These are phyloP conservation scores for Tenthredo scrophulariae DNA, from an alignment of 2,888 invertebrate genomes.

Conservation along the genomic window DNA sequence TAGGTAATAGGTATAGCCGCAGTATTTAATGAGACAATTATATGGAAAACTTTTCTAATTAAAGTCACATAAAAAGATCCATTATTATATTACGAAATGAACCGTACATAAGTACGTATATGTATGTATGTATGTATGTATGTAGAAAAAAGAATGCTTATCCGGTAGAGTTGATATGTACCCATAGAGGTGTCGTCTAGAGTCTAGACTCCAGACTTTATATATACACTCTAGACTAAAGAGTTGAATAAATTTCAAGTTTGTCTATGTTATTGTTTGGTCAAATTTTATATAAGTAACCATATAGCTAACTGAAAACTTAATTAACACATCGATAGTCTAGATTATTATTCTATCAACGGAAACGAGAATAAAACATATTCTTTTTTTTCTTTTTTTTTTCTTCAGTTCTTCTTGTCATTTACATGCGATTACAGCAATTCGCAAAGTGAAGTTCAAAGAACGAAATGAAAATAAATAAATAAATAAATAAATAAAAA, in stretches of 20 bases:
- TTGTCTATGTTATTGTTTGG: not conserved
- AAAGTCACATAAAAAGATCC: conserved; percentile 27
- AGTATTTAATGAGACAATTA: not conserved
- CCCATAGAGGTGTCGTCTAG: not conserved
- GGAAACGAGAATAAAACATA: not conserved
- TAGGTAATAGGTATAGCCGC: not conserved
- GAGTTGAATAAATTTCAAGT: conserved; percentile 33
- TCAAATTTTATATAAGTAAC: not conserved
- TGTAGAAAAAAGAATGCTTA: conserved; percentile 2
- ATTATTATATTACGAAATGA: conserved; percentile 30
- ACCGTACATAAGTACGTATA: not conserved
- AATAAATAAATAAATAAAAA: too few relatives aligned
- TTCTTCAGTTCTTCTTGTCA: too few relatives aligned
- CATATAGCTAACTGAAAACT: not conserved
- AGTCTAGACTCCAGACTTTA: not conserved
- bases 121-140: not conserved
- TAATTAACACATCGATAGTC: not conserved
- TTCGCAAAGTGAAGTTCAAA: too few relatives aligned
- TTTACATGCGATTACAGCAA: too few relatives aligned
- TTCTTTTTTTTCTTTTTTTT: too few relatives aligned
- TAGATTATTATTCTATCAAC: not conserved
- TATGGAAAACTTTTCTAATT: conserved; percentile 21
- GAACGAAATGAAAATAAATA: too few relatives aligned
- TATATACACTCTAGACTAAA: conserved; percentile 7
- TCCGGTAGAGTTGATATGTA: not conserved